Evolutionary conservation across 2,888 invertebrate species (phyloP), one percentile per base, ranked within the genome.

Genomic region (Dysmachus trigonus): DNA sequence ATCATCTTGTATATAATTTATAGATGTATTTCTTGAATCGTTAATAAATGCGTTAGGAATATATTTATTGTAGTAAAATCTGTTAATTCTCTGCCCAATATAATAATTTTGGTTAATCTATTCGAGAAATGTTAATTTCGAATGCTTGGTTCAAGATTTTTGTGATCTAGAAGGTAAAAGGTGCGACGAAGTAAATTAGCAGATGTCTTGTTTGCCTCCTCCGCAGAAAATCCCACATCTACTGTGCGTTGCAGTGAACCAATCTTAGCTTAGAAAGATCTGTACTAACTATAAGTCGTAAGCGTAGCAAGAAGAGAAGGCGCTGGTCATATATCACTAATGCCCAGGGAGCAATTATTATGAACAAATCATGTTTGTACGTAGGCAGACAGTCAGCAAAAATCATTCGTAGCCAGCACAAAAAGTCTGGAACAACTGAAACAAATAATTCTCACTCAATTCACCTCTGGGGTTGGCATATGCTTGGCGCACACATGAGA

Each of bases 321-420:
- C 84, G 47, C 77, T 86, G 87, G 71, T 82, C 87, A 87, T 87
- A 87, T 87, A 87, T 87, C 87, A 87, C 87, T 85, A 33, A 86
- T 87, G 86, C 87, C 86, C 77, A 83, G 74, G 85, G 85, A 85
- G 86, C 82, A 87, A 87, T 87, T 87, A 87, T 87, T 87, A 86
- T 73, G 86, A 86, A 87, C 87, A 87, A 87, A 87, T 87, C 87
- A 82, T 85, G 53, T 35, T 73, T 82, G 47, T 87, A 87, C 81
- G 85, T 86, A 86, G 79, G 71, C 53, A 74, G 76, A 31, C 1
- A 62, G 79, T 79, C 51, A 79, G 84, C 85, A 53, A 79, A 81
- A 87, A 86, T 83, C 83, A 83, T 85, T 85, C 83, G 82, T 76
- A 62, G 81, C 72, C 82, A 22, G 35, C 10, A 33, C 38, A 82